Evolutionary conservation across 2,888 invertebrate species (phyloP), one percentile per base, ranked within the genome.

Genomic region (Cheilosia vulpina): DNA sequence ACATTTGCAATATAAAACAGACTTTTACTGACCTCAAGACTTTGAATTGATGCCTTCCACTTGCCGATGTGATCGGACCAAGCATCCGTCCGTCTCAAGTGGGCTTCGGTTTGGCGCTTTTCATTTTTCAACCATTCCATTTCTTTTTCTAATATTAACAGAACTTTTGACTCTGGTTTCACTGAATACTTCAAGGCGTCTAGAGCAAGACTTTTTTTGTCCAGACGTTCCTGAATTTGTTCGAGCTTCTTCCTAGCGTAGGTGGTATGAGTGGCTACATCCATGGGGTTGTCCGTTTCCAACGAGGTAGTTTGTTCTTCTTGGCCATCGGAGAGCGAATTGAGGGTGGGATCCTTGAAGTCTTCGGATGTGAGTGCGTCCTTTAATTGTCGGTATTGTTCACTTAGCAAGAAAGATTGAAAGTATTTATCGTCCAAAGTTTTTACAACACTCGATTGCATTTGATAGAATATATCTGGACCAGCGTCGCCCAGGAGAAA

Each of bases 11-110:
- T 0, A 6, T 31, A 19, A 58, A 24, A 9, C 9, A 9, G 3
- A 19, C 19, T 4, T 47, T 19, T 47, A 17, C 17, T 19, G 43
- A 93, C 96, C 96, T 97, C 96, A 7, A 96, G 96, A 89, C 95
- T 96, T 90, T 96, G 96, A 27, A 98, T 96, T 52, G 95, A 95
- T 6, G 97, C 97, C 80, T 96, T 94, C 98, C 98, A 98, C 87
- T 94, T 94, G 24, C 98, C 97, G 87, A 98, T 93, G 91, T 98
- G 96, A 88, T 97, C 97, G 0, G 96, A 96, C 98, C 98, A 98
- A 62, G 96, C 95, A 92, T 97, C 97, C 0, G 98, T 98, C 50
- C 97, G 94, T 17, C 95, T 94, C 68, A 98, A 93, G 92, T 98
- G 97, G 0, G 96, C 96, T 90, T 98, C 97, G 50, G 97, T 92